A percentile compares a stretch with the other conserved stretches of the same genome.
Conservation (phyloP, 2,888 invertebrate species). For the Meliscaeva auricollis region DNA sequence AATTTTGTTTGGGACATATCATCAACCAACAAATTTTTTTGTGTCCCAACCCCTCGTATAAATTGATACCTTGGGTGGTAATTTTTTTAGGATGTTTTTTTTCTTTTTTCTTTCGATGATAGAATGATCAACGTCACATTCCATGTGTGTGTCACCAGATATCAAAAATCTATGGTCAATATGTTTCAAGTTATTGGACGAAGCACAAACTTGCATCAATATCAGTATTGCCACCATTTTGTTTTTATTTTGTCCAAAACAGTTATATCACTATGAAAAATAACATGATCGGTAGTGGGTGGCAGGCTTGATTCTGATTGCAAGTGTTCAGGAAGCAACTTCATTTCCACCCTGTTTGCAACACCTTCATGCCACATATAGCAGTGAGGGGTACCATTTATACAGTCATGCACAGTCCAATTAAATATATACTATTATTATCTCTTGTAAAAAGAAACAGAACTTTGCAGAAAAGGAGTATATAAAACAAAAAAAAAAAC, state of each 20-base stretch:
- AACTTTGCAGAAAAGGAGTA: conserved; percentile 59
- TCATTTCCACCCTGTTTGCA: conserved; percentile 71
- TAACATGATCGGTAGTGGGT: conserved; percentile 46
- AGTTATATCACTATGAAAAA: conserved; percentile 74
- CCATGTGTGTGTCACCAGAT: conserved; percentile 65
- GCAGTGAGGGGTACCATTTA: conserved; percentile 53
- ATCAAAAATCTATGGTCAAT: conserved; percentile 74
- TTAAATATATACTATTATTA: conserved; percentile 74
- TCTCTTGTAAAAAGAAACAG: conserved; percentile 67
- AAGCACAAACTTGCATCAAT: conserved; percentile 40
- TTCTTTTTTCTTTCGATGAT: conserved; percentile 59
- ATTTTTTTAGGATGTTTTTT: conserved; percentile 29
- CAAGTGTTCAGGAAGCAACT: conserved; percentile 68
- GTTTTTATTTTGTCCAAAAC: conserved; percentile 75
- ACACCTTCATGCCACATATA: conserved; percentile 75
- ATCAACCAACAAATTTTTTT: background rate
- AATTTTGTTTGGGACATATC: conserved; percentile 10
- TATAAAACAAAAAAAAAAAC: no score
- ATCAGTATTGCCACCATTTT: conserved; percentile 71
- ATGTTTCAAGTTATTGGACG: conserved; percentile 31
- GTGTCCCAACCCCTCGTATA: conserved; percentile 20
- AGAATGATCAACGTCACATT: conserved; percentile 56
- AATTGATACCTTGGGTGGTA: conserved; percentile 49
- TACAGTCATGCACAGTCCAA: conserved; percentile 35
- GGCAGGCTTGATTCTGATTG: background rate